phyloP scores from a whole-genome alignment of 2,797 vertebrate genomes.

The Galago senegalensis region DNA sequence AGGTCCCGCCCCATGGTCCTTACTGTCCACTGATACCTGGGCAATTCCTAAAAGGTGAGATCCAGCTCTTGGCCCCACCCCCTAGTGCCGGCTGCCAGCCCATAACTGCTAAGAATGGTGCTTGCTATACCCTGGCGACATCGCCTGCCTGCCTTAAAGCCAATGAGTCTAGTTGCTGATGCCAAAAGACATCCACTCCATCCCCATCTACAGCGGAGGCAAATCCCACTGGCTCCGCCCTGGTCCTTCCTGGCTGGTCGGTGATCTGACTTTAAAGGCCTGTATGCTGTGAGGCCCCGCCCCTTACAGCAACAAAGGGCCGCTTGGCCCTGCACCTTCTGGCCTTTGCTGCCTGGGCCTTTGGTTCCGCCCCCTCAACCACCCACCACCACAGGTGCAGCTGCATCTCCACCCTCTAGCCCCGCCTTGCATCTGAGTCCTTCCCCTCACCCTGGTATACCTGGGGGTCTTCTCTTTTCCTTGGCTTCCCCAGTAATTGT shows the following conservation, averaged over 20 bases:
- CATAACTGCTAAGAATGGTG: background rate
- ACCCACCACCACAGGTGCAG: background rate
- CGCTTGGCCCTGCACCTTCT: background rate
- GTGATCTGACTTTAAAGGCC: background rate
- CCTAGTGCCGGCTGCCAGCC: background rate
- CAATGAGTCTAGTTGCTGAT: background rate
- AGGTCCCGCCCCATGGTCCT: no score
- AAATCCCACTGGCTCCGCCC: background rate
- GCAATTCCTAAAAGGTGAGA: background rate
- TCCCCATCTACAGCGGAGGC: fast-evolving
- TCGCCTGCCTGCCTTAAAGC: background rate
- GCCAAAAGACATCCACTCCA: background rate
- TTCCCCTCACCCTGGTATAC: background rate
- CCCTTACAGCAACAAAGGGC: fast-evolving
- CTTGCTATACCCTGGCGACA: no score
- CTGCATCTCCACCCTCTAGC: background rate
- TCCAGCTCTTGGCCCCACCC: background rate
- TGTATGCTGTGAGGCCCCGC: background rate
- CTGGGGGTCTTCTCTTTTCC: background rate
- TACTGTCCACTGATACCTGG: no score
- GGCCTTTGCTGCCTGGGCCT: background rate
- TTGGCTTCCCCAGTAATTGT: background rate
- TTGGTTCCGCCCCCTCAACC: no score
- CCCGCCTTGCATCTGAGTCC: background rate
- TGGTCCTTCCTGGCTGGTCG: background rate